Evolutionary conservation across 2,113 vertebrate genomes (phyloP).

Genomic region (Calypte anna): DNA sequence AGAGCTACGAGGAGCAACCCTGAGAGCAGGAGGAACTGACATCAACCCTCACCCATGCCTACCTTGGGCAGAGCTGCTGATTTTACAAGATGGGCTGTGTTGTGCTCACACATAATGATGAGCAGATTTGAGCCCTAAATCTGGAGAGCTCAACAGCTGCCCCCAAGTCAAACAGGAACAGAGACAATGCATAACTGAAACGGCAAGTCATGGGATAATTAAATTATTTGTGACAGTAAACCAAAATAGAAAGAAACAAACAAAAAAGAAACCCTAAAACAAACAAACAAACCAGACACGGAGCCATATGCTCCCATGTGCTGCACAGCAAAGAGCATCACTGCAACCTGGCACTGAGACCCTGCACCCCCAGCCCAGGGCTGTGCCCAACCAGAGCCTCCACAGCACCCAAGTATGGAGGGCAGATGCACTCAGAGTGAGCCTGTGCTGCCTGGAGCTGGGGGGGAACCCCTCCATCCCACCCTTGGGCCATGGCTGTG

Average conservation of each 20-base stretch:
- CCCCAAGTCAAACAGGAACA: conserved; percentile 73
- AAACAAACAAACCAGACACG: conserved; percentile 72
- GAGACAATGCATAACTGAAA: conserved; percentile 76
- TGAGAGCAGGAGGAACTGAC: background rate
- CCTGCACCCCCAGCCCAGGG: accelerated
- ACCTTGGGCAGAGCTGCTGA: background rate
- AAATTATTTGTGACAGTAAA: conserved; percentile 76
- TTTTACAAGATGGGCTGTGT: background rate
- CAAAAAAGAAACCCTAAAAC: conserved; percentile 51
- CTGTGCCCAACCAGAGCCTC: accelerated
- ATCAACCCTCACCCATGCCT: background rate
- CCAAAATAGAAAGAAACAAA: conserved; percentile 75
- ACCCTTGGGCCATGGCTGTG: accelerated
- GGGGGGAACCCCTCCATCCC: background rate
- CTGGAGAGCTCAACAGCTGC: conserved; percentile 68
- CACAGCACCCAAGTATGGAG: accelerated
- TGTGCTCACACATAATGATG: conserved; percentile 41
- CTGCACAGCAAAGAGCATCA: background rate
- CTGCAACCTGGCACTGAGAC: background rate
- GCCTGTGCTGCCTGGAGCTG: background rate
- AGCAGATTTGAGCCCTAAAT: conserved; percentile 71
- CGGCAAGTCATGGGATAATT: conserved; percentile 72
- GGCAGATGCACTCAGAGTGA: accelerated
- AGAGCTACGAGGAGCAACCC: background rate
- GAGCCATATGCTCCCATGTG: conserved; percentile 68